Percentiles rank a stretch among this genome's conserved stretches.
Conservation (phyloP, 2,888 invertebrate species). For the Plagodis pulveraria region DNA sequence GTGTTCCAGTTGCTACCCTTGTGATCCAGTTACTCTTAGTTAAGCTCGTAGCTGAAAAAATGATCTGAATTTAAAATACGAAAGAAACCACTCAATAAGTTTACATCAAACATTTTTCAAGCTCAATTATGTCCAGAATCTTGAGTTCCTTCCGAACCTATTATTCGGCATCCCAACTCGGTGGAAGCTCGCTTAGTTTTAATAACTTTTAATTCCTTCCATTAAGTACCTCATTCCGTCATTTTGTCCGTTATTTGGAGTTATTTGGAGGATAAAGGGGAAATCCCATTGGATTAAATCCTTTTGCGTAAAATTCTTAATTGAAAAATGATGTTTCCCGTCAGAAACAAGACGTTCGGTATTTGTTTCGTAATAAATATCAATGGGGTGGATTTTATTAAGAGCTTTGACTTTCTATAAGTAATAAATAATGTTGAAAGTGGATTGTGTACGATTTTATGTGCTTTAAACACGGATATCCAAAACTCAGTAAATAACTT, state of each 20-base stretch:
- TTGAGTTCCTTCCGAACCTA: slow-evolving; percentile 27
- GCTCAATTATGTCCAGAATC: slow-evolving; percentile 32
- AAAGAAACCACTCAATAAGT: slow-evolving; percentile 6
- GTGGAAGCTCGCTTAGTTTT: slow-evolving; percentile 32
- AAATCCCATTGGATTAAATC: slow-evolving; percentile 28
- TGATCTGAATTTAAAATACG: neutral
- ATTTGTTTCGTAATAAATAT: neutral
- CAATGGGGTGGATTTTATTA: neutral
- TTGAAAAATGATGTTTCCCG: slow-evolving; percentile 25
- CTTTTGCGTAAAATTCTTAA: slow-evolving; percentile 27
- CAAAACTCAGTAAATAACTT: no score
- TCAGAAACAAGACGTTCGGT: slow-evolving; percentile 22
- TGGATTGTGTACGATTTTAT: no score
- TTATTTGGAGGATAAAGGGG: slow-evolving; percentile 32
- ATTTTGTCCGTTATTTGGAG: slow-evolving; percentile 32
- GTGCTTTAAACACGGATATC: no score
- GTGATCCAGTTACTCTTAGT: no score
- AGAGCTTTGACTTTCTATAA: no score
- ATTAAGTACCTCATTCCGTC: slow-evolving; percentile 39
- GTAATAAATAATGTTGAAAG: no score
- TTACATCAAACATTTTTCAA: slow-evolving; percentile 13
- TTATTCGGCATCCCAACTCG: slow-evolving; percentile 31
- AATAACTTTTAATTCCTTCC: slow-evolving; percentile 43
- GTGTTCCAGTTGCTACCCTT: no score
- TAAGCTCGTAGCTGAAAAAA: no score